Conservation (phyloP, 2,888 invertebrate species). For the Limnephilus rhombicus region DNA sequence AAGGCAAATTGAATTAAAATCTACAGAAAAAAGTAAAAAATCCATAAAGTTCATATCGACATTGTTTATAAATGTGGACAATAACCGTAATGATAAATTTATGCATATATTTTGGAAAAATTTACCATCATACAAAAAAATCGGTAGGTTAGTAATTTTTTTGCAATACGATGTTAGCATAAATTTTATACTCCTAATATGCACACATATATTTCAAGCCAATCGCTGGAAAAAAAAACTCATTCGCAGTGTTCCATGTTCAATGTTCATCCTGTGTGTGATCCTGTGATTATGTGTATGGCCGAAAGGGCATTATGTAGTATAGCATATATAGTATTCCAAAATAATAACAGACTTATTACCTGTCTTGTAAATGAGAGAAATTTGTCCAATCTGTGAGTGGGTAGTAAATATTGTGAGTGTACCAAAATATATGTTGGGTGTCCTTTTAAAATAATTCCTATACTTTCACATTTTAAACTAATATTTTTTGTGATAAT, state of each 20-base stretch:
- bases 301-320: neutral
- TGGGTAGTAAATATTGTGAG: constrained; percentile 45
- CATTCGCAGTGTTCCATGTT: neutral
- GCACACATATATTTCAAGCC: neutral
- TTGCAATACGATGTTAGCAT: too few species aligned
- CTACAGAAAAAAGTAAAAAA: neutral
- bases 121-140: too few species aligned
- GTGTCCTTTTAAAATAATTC: constrained; percentile 53
- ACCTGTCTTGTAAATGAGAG: neutral
- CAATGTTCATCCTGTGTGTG: neutral
- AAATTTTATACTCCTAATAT: too few species aligned
- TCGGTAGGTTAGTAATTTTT: too few species aligned
- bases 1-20: neutral
- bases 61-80: neutral
- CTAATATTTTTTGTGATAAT: neutral
- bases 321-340: neutral
- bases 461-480: constrained; percentile 5
- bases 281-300: neutral
- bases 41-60: neutral
- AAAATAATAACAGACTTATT: neutral
- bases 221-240: neutral
- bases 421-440: constrained; percentile 56
- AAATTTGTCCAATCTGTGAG: neutral
- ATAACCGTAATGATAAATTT: too few species aligned
- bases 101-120: too few species aligned